Evolutionary conservation across 2,888 invertebrate species (phyloP).

Genomic region (Orthosia cruda): DNA sequence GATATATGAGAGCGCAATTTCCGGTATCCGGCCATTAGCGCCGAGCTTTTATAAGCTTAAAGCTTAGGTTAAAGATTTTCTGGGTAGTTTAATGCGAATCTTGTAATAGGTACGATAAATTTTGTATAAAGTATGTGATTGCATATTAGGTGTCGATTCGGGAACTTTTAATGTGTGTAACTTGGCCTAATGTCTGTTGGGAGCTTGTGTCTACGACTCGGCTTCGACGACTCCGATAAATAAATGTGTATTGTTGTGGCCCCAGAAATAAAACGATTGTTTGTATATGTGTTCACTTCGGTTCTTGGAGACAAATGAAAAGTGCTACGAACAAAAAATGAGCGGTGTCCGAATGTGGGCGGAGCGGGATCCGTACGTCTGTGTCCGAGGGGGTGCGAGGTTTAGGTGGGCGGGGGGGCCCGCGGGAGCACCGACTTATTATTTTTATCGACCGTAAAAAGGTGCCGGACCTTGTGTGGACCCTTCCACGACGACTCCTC

Average conservation of each 20-base stretch:
- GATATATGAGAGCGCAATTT: conserved; percentile 98
- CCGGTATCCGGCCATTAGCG: conserved; percentile 97
- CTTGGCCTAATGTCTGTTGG: conserved; percentile 90
- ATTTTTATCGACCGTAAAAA: conserved; percentile 91
- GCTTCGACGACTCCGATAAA: conserved; percentile 59
- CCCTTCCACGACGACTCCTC: conserved; percentile 84
- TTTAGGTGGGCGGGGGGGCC: conserved; percentile 64
- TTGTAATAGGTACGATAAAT: conserved; percentile 92
- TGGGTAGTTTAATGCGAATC: conserved; percentile 92
- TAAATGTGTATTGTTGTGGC: conserved; percentile 65
- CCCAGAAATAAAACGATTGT: conserved; percentile 56
- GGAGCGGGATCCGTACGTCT: conserved; percentile 71
- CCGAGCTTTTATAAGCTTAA: conserved; percentile 93
- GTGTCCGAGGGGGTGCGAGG: conserved; percentile 60
- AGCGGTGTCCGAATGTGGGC: conserved; percentile 88
- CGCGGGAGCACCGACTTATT: conserved; percentile 84
- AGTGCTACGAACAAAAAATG: conserved; percentile 88
- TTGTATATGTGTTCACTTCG: conserved; percentile 50
- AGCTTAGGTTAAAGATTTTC: conserved; percentile 92
- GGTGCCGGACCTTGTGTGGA: conserved; percentile 86
- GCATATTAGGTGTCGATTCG: conserved; percentile 91
- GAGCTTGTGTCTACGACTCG: conserved; percentile 68
- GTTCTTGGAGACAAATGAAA: conserved; percentile 74
- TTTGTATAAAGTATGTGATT: conserved; percentile 92
- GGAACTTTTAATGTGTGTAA: conserved; percentile 91